Base-by-base conservation (phyloP, 2,888 invertebrate species). In the Chaitophorus viminalis region DNA sequence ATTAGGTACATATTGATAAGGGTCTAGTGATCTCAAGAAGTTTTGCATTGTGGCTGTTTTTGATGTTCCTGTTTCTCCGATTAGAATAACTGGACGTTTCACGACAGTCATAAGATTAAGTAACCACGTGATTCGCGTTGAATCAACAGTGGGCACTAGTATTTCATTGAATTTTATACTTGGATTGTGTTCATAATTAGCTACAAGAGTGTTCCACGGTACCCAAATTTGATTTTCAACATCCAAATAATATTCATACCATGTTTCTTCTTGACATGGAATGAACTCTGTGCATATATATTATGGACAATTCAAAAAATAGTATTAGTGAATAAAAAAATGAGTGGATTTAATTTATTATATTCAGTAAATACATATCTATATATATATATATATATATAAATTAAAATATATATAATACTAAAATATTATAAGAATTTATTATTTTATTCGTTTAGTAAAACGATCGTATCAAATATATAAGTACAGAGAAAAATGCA, bases 1-100 rank as follows among this genome's bases (percentile, higher is more conserved):
- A 92, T n/a, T 36, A 36, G 3, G 93, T 91, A 96, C 96, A 91
- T 94, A 95, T 91, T 93, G 92, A 54, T 94, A 94, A 1, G 93
- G 90, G 90, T 95, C 94, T 52, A 98, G 91, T 88, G 94, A 94
- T 76, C 95, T 93, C 79, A 98, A 92, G 91, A 96, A 97, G 91
- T 96, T 95, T 84, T 94, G 94, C 88, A 97, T 95, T 79, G 97
- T 96, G 0, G 98, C 97, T 0, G 97, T 97, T 92, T 98, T 98
- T 0, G 97, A 97, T 1, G 97, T 97, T 14, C 98, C 98, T 0
- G 97, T 96, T 90, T 98, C 97, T 0, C 98, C 98, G 0, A 98
- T 95, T 5, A 98, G 92, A 8, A 98, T 92, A 0, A 97, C 94
- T 0, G 98, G 97, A 77, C 95, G 93, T 91, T 94, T 77, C 90